Base-by-base conservation (phyloP, 2,797 vertebrate species). In the Staurois parvus region DNA sequence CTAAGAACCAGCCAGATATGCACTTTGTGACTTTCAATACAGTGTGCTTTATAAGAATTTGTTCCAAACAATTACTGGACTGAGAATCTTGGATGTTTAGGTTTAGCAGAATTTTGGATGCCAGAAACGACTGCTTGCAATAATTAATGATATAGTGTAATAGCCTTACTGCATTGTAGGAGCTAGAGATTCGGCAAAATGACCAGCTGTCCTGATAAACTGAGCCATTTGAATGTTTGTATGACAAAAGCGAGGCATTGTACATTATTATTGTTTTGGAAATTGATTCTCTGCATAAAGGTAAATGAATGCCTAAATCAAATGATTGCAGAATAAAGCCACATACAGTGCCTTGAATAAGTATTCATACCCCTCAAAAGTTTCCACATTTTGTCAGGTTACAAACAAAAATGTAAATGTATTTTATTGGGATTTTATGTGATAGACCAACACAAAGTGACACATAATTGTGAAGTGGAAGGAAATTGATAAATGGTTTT, bases 291-390 rank as follows among this genome's bases (percentile, higher is more conserved):
- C 4, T 4, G n/a, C 66, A 52, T 52, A 34, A 24, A 45, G 26
- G 7, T 68, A 72, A n/a, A 29, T 81, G 32, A n/a, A 72, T 80
- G n/a, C 34, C 30, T 26, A 59, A n/a, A 56, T 52, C 79, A 37
- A 29, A 69, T 79, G 66, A 32, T 69, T 79, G 11, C 67, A 70
- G n/a, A 37, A 81, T 32, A 81, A 81, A 74, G 56, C 34, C 28
- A 9, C 30, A 56, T 74, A n/a, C n/a, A n/a, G n/a, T n/a, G n/a
- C n/a, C n/a, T n/a, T n/a, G n/a, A n/a, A n/a, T n/a, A n/a, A n/a
- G n/a, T n/a, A n/a, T n/a, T n/a, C n/a, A n/a, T n/a, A n/a, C n/a
- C n/a, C n/a, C n/a, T n/a, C n/a, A n/a, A n/a, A n/a, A n/a, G n/a
- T n/a, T n/a, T n/a, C n/a, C n/a, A n/a, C n/a, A n/a, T n/a, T n/a